A percentile compares a stretch with the other conserved stretches of the same genome.
These are phyloP conservation scores for Ecliptopera silaceata DNA, from an alignment of 2,888 invertebrate species.

Conservation along the genomic window DNA sequence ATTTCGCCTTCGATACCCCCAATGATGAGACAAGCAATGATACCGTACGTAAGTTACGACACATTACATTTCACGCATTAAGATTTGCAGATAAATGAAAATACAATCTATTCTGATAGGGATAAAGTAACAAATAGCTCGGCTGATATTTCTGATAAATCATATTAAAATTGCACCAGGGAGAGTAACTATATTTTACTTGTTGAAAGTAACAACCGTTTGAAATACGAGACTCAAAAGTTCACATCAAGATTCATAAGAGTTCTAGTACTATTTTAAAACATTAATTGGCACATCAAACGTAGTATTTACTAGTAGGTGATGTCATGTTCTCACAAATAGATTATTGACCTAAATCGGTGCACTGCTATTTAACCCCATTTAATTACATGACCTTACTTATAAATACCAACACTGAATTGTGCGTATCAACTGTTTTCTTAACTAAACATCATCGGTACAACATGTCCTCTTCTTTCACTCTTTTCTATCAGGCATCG, in stretches of 20 bases:
- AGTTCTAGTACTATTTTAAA: neutral
- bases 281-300: neutral
- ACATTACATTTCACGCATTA: conserved; percentile 13
- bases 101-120: conserved; percentile 27
- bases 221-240: conserved; percentile 40
- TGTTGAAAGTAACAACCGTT: conserved; percentile 28
- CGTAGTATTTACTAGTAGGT: neutral
- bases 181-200: conserved; percentile 30
- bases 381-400: conserved; percentile 7
- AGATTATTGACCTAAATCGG: conserved; percentile 44
- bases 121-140: conserved; percentile 18
- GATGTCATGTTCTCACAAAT: conserved; percentile 48
- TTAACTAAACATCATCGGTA: too few relatives aligned
- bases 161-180: conserved; percentile 30
- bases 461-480: too few relatives aligned
- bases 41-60: conserved; percentile 18
- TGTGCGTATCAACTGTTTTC: conserved; percentile 5
- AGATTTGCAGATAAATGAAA: conserved; percentile 16
- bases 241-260: conserved; percentile 3
- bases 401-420: conserved; percentile 4
- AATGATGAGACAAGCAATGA: conserved; percentile 45
- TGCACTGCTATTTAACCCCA: conserved; percentile 18
- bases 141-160: conserved; percentile 25
- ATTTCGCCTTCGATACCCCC: conserved; percentile 53
- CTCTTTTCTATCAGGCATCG: too few relatives aligned